phyloP scores from a whole-genome alignment of 2,888 invertebrate species.

The Sepioteuthis lessoniana region DNA sequence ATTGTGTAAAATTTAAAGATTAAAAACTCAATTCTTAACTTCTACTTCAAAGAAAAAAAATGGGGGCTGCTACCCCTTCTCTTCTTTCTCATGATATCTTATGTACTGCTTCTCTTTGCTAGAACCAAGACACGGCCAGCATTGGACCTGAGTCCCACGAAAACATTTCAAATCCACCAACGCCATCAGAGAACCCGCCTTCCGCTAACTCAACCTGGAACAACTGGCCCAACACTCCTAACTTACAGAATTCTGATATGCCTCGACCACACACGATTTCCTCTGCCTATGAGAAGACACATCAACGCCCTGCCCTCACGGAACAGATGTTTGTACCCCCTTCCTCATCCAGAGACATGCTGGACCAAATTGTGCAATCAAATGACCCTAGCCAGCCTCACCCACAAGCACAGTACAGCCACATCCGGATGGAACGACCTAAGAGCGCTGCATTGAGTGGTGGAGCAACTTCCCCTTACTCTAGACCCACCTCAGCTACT shows the following conservation, averaged over 20 bases:
- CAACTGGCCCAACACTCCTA: slow-evolving; percentile 71
- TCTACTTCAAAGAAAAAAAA: neutral
- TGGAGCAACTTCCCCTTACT: slow-evolving; percentile 56
- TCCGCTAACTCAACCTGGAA: slow-evolving; percentile 73
- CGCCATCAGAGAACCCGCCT: slow-evolving; percentile 76
- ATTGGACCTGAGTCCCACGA: slow-evolving; percentile 61
- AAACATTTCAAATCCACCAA: slow-evolving; percentile 74
- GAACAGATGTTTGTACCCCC: slow-evolving; percentile 91
- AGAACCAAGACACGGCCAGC: slow-evolving; percentile 54
- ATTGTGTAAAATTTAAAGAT: too few relatives aligned
- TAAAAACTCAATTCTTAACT: too few relatives aligned
- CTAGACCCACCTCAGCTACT: slow-evolving; percentile 63
- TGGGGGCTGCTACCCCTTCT: too few relatives aligned
- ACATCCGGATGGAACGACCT: slow-evolving; percentile 56
- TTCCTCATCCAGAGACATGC: slow-evolving; percentile 72
- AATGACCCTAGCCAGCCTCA: slow-evolving; percentile 48
- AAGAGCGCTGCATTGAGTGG: slow-evolving; percentile 55
- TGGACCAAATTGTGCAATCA: slow-evolving; percentile 55
- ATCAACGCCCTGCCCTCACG: slow-evolving; percentile 87
- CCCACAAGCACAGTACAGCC: slow-evolving; percentile 52
- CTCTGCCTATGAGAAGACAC: slow-evolving; percentile 87
- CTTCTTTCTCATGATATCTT: neutral
- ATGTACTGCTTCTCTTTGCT: slow-evolving; percentile 15
- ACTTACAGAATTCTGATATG: slow-evolving; percentile 67
- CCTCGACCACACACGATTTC: slow-evolving; percentile 95